These are phyloP conservation scores for Cavia porcellus DNA, from an alignment of 2,113 vertebrate genomes.

Conservation along the genomic window DNA sequence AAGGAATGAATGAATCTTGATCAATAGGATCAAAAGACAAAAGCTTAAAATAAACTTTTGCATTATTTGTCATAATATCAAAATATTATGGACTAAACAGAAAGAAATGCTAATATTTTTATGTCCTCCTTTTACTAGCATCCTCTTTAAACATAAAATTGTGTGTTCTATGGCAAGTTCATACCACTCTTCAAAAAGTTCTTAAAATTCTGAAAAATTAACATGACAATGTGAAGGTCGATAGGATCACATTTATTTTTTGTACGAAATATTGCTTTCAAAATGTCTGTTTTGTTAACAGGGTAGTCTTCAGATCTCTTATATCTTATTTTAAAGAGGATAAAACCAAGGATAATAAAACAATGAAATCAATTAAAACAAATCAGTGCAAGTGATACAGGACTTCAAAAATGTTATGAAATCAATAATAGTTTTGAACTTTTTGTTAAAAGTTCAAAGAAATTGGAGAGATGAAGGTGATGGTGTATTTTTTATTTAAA, in stretches of 20 bases:
- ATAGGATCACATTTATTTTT: not conserved
- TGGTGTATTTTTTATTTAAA: no score
- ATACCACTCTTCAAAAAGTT: not conserved
- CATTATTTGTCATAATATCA: slow-evolving; percentile 52
- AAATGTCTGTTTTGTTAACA: not conserved
- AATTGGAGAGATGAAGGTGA: no score
- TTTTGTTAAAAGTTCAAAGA: no score
- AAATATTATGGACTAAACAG: slow-evolving; percentile 31
- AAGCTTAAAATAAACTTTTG: slow-evolving; percentile 13
- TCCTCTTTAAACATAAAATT: not conserved
- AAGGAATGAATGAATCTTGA: slow-evolving; percentile 37
- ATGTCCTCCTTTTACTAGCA: not conserved
- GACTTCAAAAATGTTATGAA: no score
- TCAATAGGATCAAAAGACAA: slow-evolving; percentile 13
- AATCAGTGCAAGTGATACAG: no score
- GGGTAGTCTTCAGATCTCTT: not conserved
- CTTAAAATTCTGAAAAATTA: not conserved
- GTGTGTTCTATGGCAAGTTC: not conserved
- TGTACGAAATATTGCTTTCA: not conserved
- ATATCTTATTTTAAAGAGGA: no score
- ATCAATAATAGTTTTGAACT: no score
- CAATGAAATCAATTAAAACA: no score
- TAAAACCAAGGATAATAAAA: no score
- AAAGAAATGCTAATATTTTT: not conserved
- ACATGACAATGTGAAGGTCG: not conserved